phyloP scores from a whole-genome alignment of 2,797 vertebrate species.

The Gymnoscopelus braueri region DNA sequence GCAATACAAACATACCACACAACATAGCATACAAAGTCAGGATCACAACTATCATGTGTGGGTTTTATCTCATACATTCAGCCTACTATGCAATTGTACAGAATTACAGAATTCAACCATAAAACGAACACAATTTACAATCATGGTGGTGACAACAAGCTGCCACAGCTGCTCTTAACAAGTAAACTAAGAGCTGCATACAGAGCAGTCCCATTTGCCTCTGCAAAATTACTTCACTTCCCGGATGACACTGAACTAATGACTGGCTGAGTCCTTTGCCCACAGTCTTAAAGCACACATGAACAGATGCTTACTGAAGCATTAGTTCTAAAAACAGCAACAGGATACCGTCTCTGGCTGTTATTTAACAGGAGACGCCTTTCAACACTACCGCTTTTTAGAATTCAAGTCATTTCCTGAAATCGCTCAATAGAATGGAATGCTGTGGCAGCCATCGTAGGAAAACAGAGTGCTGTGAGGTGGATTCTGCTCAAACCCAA shows the following conservation, averaged over 20 bases:
- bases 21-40: too few relatives aligned
- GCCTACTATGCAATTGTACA: too few relatives aligned
- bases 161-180: constrained; percentile 28
- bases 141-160: constrained; percentile 15
- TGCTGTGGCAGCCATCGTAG: constrained; percentile 13
- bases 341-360: constrained; percentile 11
- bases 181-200: constrained; percentile 29
- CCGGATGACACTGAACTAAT: constrained; percentile 49
- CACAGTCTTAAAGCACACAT: constrained; percentile 20
- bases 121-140: too few relatives aligned
- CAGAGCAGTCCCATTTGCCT: constrained; percentile 31
- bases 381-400: constrained; percentile 44
- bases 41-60: too few relatives aligned
- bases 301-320: constrained; percentile 25
- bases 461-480: constrained; percentile 24
- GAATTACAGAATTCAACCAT: too few relatives aligned
- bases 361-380: constrained; percentile 25
- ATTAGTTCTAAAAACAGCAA: constrained; percentile 15
- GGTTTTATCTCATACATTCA: too few relatives aligned
- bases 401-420: constrained; percentile 52
- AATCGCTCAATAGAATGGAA: constrained; percentile 48
- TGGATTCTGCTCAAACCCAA: constrained; percentile 9
- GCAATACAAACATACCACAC: too few relatives aligned
- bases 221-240: constrained; percentile 24
- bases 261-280: constrained; percentile 33